Evolutionary conservation across 2,797 vertebrate species (phyloP).

Genomic region (Rhynchonycteris naso): DNA sequence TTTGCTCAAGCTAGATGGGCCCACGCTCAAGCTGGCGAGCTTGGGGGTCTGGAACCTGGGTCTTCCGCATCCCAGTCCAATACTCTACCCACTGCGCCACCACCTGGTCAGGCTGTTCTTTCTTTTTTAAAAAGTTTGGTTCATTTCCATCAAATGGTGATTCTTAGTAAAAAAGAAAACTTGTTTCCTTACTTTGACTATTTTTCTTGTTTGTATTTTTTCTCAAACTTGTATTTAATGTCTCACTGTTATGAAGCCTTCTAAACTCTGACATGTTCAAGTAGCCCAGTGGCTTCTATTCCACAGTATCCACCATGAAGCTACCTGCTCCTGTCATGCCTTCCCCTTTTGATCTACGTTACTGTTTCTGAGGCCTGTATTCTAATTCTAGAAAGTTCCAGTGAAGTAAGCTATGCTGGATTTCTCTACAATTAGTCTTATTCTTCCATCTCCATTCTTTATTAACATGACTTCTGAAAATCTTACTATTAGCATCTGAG

Average conservation of each 20-base stretch:
- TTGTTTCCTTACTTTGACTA: not conserved
- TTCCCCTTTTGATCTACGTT: not conserved
- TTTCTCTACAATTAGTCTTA: not conserved
- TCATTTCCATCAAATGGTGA: not conserved
- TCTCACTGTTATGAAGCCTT: slow-evolving; percentile 1
- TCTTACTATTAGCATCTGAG: not conserved
- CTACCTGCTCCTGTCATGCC: not conserved
- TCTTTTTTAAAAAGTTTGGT: not conserved
- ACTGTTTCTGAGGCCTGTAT: not conserved
- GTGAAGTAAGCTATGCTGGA: not conserved
- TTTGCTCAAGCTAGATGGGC: too few species aligned
- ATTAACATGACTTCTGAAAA: not conserved
- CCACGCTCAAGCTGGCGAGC: too few species aligned
- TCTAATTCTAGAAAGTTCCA: not conserved
- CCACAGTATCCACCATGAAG: not conserved
- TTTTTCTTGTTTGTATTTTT: not conserved
- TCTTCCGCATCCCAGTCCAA: too few species aligned
- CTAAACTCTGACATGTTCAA: not conserved
- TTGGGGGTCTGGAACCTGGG: too few species aligned
- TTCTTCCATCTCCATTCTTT: not conserved
- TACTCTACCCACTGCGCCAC: too few species aligned
- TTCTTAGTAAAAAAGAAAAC: not conserved
- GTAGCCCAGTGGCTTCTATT: not conserved
- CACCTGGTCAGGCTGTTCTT: too few species aligned
- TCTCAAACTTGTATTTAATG: not conserved